These are phyloP conservation scores for Netelia melanura DNA, from an alignment of 2,888 invertebrate species.

Conservation along the genomic window DNA sequence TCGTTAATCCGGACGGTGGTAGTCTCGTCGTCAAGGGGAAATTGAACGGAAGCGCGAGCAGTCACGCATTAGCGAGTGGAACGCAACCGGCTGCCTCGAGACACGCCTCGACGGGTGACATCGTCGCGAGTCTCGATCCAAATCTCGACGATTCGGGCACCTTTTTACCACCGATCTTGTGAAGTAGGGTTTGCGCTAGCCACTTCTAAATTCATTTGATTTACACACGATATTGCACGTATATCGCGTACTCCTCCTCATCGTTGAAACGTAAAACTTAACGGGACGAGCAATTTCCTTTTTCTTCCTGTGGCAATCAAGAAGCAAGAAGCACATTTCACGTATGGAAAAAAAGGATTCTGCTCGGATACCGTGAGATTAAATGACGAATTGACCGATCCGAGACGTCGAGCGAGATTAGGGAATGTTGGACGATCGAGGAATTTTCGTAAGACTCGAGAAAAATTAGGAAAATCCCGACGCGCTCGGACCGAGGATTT, in stretches of 20 bases:
- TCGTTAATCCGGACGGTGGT: constrained; percentile 77
- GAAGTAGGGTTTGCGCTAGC: constrained; percentile 83
- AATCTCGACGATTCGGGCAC: constrained; percentile 88
- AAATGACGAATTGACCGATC: too few species aligned
- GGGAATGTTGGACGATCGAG: too few species aligned
- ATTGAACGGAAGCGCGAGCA: constrained; percentile 83
- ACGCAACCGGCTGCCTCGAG: constrained; percentile 81
- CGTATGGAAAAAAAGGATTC: not conserved
- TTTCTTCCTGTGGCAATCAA: not conserved
- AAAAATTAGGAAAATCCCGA: too few species aligned
- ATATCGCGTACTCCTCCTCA: not conserved
- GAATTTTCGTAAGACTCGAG: too few species aligned
- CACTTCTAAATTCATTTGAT: constrained; percentile 79
- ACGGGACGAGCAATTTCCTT: too few species aligned
- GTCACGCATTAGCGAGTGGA: constrained; percentile 82
- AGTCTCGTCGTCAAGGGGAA: constrained; percentile 81
- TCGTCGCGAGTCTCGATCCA: constrained; percentile 85
- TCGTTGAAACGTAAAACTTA: too few species aligned
- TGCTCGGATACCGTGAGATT: not conserved
- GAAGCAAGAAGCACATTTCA: not conserved
- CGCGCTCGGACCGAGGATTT: not conserved
- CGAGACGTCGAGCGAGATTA: too few species aligned
- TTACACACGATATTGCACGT: not conserved
- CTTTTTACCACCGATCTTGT: constrained; percentile 88
- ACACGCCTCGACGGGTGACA: constrained; percentile 84